Conservation (phyloP, 64 coral and sea anemone species). For the Dendrophyllia cribrosa region DNA sequence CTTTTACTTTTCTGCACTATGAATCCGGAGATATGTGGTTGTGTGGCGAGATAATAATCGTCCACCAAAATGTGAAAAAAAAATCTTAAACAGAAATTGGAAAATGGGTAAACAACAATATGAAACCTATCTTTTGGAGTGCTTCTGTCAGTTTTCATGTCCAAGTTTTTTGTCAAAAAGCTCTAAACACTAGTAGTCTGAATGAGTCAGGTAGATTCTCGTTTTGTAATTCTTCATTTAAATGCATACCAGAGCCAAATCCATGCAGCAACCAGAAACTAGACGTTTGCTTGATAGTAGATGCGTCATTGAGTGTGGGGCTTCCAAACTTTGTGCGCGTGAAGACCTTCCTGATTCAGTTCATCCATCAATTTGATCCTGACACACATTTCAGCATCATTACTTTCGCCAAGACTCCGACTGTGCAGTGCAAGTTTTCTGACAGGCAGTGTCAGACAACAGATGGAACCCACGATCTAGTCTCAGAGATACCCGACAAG, state of each 20-base stretch:
- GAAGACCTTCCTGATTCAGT: constrained; percentile 25
- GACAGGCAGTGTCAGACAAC: neutral
- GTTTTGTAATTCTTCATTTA: neutral
- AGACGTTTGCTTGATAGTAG: constrained; percentile 27
- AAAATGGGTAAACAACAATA: no score
- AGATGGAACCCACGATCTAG: neutral
- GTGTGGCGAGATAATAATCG: no score
- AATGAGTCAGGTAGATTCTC: no score
- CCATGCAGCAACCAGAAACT: neutral
- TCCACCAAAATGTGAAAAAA: no score
- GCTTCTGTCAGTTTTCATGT: no score
- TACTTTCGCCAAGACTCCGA: neutral
- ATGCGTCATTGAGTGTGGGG: neutral
- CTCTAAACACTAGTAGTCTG: no score
- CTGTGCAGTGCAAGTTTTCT: neutral
- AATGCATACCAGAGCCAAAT: neutral
- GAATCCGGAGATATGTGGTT: no score
- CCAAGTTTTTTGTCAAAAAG: no score
- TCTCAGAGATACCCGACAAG: constrained; percentile 19
- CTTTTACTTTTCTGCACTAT: no score
- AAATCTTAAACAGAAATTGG: no score
- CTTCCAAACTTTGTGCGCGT: neutral
- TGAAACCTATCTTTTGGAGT: no score
- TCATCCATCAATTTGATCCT: constrained; percentile 4
- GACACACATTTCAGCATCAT: constrained; percentile 29